These are phyloP conservation scores for Siderastrea siderea DNA, from an alignment of 92 coral and sea anemone species.

Conservation along the genomic window DNA sequence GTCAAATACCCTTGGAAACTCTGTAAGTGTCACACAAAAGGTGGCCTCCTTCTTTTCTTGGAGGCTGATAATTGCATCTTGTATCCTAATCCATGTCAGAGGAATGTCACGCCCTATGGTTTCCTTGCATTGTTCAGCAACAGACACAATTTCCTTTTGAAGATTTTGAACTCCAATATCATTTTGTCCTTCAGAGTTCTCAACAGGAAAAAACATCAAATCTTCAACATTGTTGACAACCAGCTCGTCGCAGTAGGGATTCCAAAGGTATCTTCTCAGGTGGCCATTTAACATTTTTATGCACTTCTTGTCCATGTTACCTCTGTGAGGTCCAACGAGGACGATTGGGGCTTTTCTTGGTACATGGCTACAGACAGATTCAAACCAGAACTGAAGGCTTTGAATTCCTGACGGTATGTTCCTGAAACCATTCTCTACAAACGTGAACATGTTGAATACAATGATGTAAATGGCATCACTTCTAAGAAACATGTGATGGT, in stretches of 20 bases:
- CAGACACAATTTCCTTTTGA: conserved; percentile 23
- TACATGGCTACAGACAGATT: conserved; percentile 60
- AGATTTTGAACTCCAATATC: conserved; percentile 54
- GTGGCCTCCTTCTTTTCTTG: not conserved
- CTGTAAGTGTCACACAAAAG: conserved; percentile 50
- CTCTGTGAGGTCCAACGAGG: conserved; percentile 76
- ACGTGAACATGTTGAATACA: conserved; percentile 42
- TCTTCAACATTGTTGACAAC: conserved; percentile 36
- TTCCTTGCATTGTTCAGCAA: conserved; percentile 35
- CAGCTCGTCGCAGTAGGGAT: conserved; percentile 39
- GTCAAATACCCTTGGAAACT: conserved; percentile 1
- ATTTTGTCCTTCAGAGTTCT: conserved; percentile 29
- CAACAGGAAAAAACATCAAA: conserved; percentile 68
- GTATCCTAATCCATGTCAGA: conserved; percentile 61
- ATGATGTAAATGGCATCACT: conserved; percentile 45
- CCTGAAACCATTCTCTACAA: conserved; percentile 6
- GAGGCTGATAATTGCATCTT: conserved; percentile 57
- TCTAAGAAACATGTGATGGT: conserved; percentile 64
- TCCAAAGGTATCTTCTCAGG: conserved; percentile 44
- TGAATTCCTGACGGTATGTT: not conserved
- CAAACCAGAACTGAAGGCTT: conserved; percentile 70
- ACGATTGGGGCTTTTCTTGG: conserved; percentile 45
- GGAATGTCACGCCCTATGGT: conserved; percentile 42
- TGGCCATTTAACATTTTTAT: not conserved
- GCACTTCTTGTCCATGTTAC: not conserved